Conservation (phyloP, 1,140 invertebrate species). For the Tetranychus cinnabarinus region DNA sequence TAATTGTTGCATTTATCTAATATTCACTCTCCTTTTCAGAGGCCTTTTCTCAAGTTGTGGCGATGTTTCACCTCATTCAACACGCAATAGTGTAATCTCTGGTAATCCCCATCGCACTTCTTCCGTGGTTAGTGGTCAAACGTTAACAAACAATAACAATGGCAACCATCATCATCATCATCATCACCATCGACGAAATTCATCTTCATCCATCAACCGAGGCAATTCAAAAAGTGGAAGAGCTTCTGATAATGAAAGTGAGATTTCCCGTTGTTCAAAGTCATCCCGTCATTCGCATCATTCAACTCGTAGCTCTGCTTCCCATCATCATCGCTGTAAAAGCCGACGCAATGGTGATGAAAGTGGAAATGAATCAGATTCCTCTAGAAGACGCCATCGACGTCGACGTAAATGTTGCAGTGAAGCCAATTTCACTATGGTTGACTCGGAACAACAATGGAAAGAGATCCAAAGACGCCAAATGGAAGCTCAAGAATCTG, state of each 20-base stretch:
- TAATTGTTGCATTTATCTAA: conserved; percentile 13
- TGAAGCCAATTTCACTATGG: conserved; percentile 23
- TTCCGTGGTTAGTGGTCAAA: too few relatives aligned
- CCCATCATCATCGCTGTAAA: conserved; percentile 3
- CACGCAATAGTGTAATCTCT: conserved; percentile 6
- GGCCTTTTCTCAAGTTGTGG: conserved; percentile 16
- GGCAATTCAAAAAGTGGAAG: not conserved
- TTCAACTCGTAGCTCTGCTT: conserved; percentile 25
- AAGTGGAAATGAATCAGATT: conserved; percentile 13
- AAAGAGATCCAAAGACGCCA: conserved; percentile 51
- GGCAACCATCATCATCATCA: not conserved
- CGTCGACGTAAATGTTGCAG: conserved; percentile 9
- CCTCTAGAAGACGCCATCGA: conserved; percentile 11
- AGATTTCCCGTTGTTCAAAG: conserved; percentile 52
- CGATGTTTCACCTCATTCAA: conserved; percentile 28
- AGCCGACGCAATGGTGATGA: not conserved
- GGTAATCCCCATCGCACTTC: not conserved
- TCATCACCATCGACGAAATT: conserved; percentile 3
- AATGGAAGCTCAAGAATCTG: conserved; percentile 3
- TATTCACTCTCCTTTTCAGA: conserved; percentile 16
- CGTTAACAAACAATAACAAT: not conserved
- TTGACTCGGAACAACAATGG: conserved; percentile 69
- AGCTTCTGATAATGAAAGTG: conserved; percentile 59
- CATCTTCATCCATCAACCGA: conserved; percentile 3
- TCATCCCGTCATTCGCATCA: conserved; percentile 43